Percentiles rank a stretch among this genome's conserved stretches.
Conservation (phyloP, 64 coral and sea anemone genomes). For the Cladopsammia gracilis region DNA sequence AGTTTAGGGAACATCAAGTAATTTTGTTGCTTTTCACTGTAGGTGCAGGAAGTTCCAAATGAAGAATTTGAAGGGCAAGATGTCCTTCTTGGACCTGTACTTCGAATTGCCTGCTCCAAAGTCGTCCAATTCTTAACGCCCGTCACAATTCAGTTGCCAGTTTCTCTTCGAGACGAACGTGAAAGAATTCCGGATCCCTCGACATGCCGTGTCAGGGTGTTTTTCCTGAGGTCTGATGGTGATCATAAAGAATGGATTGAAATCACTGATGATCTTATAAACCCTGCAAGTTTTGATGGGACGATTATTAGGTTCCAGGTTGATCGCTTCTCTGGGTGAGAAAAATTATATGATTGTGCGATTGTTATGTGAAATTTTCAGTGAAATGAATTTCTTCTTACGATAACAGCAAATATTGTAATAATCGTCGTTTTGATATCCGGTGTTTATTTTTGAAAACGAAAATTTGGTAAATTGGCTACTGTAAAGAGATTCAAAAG, state of each 20-base stretch:
- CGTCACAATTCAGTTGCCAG: slow-evolving; percentile 22
- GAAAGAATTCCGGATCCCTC: not conserved
- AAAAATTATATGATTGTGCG: not conserved
- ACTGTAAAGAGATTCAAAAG: no score
- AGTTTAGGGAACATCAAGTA: not conserved
- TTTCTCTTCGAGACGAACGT: not conserved
- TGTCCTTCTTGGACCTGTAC: not conserved
- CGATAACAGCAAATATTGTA: no score
- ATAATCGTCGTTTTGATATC: no score
- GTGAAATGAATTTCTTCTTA: no score
- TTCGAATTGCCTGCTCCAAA: not conserved
- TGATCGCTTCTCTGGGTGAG: slow-evolving; percentile 7
- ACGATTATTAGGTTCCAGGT: slow-evolving; percentile 10
- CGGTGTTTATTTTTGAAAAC: no score
- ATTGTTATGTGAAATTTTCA: no score
- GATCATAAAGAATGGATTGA: slow-evolving; percentile 19
- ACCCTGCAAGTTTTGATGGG: not conserved
- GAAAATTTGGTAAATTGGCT: no score
- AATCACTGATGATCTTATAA: slow-evolving; percentile 4
- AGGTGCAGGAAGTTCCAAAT: slow-evolving; percentile 25
- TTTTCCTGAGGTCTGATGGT: not conserved
- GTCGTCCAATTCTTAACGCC: slow-evolving; percentile 1
- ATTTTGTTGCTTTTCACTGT: not conserved
- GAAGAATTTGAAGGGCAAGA: slow-evolving; percentile 3
- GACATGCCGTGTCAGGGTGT: not conserved